phyloP scores from a whole-genome alignment of 2,888 invertebrate species.

The Machimus atricapillus region DNA sequence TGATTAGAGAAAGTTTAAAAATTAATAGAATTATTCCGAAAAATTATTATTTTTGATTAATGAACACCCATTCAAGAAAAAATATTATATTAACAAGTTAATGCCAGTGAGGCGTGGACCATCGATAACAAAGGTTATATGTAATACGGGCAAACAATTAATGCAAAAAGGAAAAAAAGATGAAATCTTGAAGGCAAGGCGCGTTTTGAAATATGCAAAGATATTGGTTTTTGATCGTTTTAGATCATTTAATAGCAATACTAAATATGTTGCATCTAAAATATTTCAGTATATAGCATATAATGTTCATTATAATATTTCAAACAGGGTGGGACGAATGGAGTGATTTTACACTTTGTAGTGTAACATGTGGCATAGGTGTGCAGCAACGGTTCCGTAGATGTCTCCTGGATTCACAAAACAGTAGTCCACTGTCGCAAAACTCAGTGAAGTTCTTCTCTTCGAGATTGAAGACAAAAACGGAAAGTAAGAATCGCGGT shows the following conservation, averaged over 20 bases:
- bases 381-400: slow-evolving; percentile 62
- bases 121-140: too few relatives aligned
- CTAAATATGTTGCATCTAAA: not conserved
- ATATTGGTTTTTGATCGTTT: not conserved
- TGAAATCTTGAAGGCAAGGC: too few relatives aligned
- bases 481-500: slow-evolving; percentile 42
- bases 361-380: slow-evolving; percentile 62
- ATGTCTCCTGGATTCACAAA: slow-evolving; percentile 60
- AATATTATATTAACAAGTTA: too few relatives aligned
- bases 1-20: too few relatives aligned
- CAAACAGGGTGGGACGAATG: slow-evolving; percentile 61
- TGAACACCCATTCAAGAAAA: too few relatives aligned
- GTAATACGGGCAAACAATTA: too few relatives aligned
- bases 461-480: not conserved
- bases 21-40: too few relatives aligned
- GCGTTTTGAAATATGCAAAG: too few relatives aligned
- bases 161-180: too few relatives aligned
- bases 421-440: not conserved
- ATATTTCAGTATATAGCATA: not conserved
- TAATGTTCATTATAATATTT: not conserved
- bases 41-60: too few relatives aligned
- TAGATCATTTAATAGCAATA: not conserved
- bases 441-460: not conserved
- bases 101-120: too few relatives aligned
- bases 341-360: slow-evolving; percentile 62